Evolutionary conservation across 2,888 invertebrate species (phyloP).

Genomic region (Allophyes oxyacanthae): DNA sequence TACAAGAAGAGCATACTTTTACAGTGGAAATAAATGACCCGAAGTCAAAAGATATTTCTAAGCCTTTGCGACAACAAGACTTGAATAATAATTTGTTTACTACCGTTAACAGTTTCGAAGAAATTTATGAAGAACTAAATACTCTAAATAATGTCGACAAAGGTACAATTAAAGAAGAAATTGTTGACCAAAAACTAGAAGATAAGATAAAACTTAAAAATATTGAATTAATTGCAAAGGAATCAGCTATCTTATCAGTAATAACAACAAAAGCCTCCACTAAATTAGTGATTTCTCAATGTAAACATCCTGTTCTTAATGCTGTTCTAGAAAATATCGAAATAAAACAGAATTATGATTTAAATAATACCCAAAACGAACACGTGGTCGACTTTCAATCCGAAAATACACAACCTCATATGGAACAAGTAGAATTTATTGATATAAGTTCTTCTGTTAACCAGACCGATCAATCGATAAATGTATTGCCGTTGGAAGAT

Average conservation of each 20-base stretch:
- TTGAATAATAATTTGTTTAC: constrained; percentile 77
- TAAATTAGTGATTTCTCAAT: constrained; percentile 66
- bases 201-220: constrained; percentile 15
- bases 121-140: constrained; percentile 81
- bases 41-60: constrained; percentile 29
- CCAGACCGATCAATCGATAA: constrained; percentile 12
- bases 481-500: constrained; percentile 8
- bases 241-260: constrained; percentile 59
- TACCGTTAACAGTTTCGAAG: constrained; percentile 80
- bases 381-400: constrained; percentile 2
- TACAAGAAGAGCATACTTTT: constrained; percentile 79
- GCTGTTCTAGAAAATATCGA: constrained; percentile 67
- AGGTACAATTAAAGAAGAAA: constrained; percentile 4
- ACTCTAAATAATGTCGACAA: constrained; percentile 37
- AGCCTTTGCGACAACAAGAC: constrained; percentile 62
- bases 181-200: constrained; percentile 3
- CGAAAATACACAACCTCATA: constrained; percentile 9
- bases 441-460: constrained; percentile 12
- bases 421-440: constrained; percentile 9
- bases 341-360: constrained; percentile 15
- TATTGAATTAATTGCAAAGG: constrained; percentile 53
- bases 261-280: constrained; percentile 61
- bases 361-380: constrained; percentile 3
- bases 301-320: constrained; percentile 59
- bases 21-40: constrained; percentile 64